phyloP scores from a whole-genome alignment of 2,888 invertebrate genomes.

The Drosophila paranaensis region DNA sequence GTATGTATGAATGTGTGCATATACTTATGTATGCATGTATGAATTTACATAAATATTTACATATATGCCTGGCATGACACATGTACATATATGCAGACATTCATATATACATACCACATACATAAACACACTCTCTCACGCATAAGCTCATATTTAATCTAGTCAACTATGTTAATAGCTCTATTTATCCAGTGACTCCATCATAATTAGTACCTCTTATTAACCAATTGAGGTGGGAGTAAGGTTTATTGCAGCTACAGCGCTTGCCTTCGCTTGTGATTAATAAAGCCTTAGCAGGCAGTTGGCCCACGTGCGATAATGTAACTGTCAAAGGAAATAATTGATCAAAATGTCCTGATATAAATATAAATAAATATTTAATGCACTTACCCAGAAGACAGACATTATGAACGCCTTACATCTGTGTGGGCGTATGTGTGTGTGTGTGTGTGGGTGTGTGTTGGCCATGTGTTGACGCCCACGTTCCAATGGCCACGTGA shows the following conservation, averaged over 20 bases:
- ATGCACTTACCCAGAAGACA: conserved; percentile 27
- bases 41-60: no score
- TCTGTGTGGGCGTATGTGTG: neutral
- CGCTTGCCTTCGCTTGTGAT: conserved; percentile 25
- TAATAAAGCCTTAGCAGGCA: conserved; percentile 49
- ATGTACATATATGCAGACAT: neutral
- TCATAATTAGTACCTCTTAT: neutral
- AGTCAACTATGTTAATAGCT: neutral
- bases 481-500: conserved; percentile 18
- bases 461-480: conserved; percentile 14
- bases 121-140: neutral
- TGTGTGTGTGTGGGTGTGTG: neutral
- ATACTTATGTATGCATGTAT: no score
- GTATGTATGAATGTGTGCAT: no score
- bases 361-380: conserved; percentile 55
- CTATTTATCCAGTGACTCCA: neutral
- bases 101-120: neutral
- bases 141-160: neutral
- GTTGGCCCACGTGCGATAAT: conserved; percentile 21
- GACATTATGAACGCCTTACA: conserved; percentile 3
- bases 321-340: conserved; percentile 56
- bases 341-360: conserved; percentile 61
- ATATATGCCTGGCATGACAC: neutral
- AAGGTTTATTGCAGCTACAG: neutral
- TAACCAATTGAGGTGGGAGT: conserved; percentile 11